Conservation (phyloP, 2,888 invertebrate genomes). For the Epinotia nisella region DNA sequence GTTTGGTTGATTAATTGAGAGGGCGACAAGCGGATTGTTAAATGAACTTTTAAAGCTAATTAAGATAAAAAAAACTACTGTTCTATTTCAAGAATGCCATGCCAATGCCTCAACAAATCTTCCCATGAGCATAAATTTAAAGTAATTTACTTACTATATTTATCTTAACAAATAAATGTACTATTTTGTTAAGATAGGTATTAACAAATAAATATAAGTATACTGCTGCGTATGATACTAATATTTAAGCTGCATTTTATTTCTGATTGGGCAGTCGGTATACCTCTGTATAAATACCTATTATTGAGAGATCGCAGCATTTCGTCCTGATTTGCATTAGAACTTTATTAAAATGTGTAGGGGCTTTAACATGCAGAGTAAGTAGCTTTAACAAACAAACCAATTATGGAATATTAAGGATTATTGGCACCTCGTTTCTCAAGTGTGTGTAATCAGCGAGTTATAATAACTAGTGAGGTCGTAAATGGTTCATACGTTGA, state of each 20-base stretch:
- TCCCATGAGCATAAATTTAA: no score
- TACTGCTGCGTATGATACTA: no score
- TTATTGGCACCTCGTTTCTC: not conserved
- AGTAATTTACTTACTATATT: no score
- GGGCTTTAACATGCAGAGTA: not conserved
- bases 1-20: conserved; percentile 11
- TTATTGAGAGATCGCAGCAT: not conserved
- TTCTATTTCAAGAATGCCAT: no score
- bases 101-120: no score
- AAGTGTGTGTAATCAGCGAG: not conserved
- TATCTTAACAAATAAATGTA: no score
- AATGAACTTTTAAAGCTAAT: not conserved
- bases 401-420: not conserved
- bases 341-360: not conserved
- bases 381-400: conserved; percentile 6
- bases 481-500: no score
- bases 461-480: not conserved
- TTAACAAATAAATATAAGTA: no score
- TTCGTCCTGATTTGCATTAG: not conserved
- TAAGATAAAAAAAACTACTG: not conserved
- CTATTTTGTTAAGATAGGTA: no score
- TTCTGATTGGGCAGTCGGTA: no score
- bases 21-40: conserved; percentile 1
- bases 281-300: no score
- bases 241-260: no score